These are phyloP conservation scores for Tenthredo amoena DNA, from an alignment of 2,888 invertebrate species.

Conservation along the genomic window DNA sequence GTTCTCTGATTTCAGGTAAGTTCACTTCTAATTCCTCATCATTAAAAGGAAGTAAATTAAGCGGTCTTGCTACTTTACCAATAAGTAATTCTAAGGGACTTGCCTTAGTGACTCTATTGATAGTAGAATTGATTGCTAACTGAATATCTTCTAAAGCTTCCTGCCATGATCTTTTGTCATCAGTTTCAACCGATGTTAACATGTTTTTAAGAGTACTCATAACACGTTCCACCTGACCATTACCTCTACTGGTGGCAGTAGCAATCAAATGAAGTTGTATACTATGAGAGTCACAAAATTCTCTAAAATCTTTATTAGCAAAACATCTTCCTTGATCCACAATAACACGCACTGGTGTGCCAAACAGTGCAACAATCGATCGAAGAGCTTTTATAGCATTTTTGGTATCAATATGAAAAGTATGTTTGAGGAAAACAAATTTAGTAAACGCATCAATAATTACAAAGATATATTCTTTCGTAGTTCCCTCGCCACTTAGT, in stretches of 20 bases:
- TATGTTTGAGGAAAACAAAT: conserved; percentile 61
- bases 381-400: conserved; percentile 58
- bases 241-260: conserved; percentile 63
- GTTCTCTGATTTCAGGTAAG: conserved; percentile 47
- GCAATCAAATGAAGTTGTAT: conserved; percentile 63
- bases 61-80: too few relatives aligned
- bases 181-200: background rate
- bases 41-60: conserved; percentile 15
- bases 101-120: too few relatives aligned
- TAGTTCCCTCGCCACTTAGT: conserved; percentile 63
- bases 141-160: conserved; percentile 64
- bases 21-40: conserved; percentile 47
- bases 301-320: conserved; percentile 56
- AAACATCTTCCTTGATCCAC: conserved; percentile 56
- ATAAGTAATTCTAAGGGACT: too few relatives aligned
- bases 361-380: conserved; percentile 57
- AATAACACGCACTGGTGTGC: conserved; percentile 57
- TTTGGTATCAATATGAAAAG: conserved; percentile 66
- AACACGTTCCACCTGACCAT: conserved; percentile 65
- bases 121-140: conserved; percentile 54
- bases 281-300: conserved; percentile 55
- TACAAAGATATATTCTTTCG: conserved; percentile 64
- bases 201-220: conserved; percentile 56
- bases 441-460: conserved; percentile 64
- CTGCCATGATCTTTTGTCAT: conserved; percentile 61